Percentiles rank a stretch among this genome's conserved stretches.
Conservation (phyloP, 1,140 invertebrate genomes). For the Drusus annulatus region DNA sequence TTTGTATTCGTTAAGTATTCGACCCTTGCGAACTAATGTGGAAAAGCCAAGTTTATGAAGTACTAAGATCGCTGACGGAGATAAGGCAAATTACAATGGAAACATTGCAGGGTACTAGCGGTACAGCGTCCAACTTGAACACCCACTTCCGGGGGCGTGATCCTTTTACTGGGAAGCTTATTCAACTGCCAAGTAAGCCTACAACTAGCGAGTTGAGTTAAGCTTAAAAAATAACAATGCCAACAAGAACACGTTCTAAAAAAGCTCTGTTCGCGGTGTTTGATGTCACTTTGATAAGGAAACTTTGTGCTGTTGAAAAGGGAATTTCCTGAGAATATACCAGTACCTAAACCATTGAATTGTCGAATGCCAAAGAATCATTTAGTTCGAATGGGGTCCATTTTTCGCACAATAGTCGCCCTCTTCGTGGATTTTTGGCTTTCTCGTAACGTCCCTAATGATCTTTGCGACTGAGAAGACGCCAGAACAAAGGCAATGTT, state of each 20-base stretch:
- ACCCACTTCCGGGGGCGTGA: conserved; percentile 5
- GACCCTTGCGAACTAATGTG: neutral
- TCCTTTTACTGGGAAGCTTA: neutral
- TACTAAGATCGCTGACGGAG: conserved; percentile 18
- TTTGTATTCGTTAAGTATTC: no score
- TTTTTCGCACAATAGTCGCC: neutral
- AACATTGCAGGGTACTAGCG: neutral
- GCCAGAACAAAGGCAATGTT: conserved; percentile 9
- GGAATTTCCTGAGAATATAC: no score
- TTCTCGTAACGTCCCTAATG: conserved; percentile 21
- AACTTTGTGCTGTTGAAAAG: no score
- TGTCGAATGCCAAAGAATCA: neutral
- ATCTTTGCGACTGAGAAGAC: conserved; percentile 1
- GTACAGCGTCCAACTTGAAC: neutral
- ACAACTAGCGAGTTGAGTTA: no score
- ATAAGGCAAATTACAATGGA: conserved; percentile 18
- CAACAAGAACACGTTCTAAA: no score
- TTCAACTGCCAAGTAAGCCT: neutral
- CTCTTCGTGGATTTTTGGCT: conserved; percentile 6
- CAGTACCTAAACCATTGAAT: no score
- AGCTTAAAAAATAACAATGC: no score
- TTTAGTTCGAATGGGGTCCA: conserved; percentile 6
- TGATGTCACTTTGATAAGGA: no score
- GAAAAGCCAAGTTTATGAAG: conserved; percentile 1
- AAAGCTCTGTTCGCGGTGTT: no score